A percentile compares a stretch with the other conserved stretches of the same genome.
phyloP scores from a whole-genome alignment of 1,140 invertebrate species.

The Metopolophium dirhodum region DNA sequence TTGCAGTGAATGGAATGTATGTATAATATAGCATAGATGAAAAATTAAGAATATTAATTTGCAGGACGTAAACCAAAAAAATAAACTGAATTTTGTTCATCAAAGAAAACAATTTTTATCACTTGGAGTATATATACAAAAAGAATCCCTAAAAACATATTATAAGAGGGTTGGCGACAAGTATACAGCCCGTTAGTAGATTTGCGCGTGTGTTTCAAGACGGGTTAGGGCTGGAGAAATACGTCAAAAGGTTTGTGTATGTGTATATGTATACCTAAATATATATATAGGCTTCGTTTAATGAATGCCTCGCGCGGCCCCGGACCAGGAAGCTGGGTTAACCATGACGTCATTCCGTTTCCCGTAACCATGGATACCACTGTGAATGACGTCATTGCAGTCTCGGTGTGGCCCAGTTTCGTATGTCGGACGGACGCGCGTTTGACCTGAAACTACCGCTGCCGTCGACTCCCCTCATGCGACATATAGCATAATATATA shows the following conservation, averaged over 20 bases:
- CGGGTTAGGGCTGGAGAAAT: neutral
- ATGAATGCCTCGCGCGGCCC: constrained; percentile 49
- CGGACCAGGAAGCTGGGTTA: constrained; percentile 56
- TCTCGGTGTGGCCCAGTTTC: constrained; percentile 50
- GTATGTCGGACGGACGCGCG: constrained; percentile 35
- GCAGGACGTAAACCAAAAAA: neutral
- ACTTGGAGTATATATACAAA: neutral
- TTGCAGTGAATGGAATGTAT: neutral
- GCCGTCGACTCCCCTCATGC: neutral
- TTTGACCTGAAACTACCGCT: constrained; percentile 40
- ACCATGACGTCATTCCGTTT: constrained; percentile 47
- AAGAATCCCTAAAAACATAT: constrained; percentile 2
- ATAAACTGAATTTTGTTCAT: neutral
- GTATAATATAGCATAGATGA: neutral
- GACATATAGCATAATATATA: neutral
- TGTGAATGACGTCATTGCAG: constrained; percentile 55
- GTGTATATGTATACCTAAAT: neutral
- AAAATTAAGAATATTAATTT: neutral
- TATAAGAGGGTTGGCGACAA: neutral
- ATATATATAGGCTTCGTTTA: constrained; percentile 37
- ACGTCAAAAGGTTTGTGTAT: constrained; percentile 7
- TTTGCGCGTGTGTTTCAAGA: neutral
- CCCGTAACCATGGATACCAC: constrained; percentile 33
- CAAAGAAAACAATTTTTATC: neutral
- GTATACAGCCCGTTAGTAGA: neutral